These are phyloP conservation scores for Platyrinchus mystaceus DNA, from an alignment of 2,797 vertebrate genomes.

Conservation along the genomic window DNA sequence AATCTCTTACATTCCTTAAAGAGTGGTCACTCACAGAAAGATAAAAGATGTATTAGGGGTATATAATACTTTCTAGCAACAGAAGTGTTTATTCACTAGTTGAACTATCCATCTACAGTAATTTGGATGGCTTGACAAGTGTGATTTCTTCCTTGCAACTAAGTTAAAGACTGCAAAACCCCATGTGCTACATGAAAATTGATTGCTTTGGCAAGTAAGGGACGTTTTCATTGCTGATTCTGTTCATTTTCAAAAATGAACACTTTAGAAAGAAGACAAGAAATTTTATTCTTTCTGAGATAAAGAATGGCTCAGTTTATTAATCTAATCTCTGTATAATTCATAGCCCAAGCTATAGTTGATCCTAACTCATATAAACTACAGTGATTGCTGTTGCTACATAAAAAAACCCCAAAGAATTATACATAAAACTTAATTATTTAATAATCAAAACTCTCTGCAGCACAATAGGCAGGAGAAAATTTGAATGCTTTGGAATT, in stretches of 20 bases:
- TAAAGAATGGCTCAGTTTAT: neutral
- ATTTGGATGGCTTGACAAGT: neutral
- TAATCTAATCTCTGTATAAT: neutral
- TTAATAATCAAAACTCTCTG: neutral
- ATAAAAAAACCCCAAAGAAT: neutral
- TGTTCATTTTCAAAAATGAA: constrained; percentile 6
- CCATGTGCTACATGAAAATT: neutral
- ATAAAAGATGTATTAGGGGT: neutral
- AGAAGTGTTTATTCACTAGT: neutral
- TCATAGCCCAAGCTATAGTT: neutral
- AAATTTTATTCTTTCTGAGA: neutral
- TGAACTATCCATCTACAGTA: neutral
- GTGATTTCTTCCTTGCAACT: neutral
- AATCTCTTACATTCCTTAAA: neutral
- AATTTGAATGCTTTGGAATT: neutral
- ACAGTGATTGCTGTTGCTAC: neutral
- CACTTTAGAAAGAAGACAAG: neutral
- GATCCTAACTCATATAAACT: neutral
- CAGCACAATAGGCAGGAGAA: neutral
- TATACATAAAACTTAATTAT: neutral
- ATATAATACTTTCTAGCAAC: neutral
- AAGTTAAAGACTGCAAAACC: neutral
- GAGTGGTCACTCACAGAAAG: neutral
- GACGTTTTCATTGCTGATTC: neutral
- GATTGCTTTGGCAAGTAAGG: neutral